These are phyloP conservation scores for Symphodus melops DNA, from an alignment of 2,113 vertebrate genomes.

Conservation along the genomic window DNA sequence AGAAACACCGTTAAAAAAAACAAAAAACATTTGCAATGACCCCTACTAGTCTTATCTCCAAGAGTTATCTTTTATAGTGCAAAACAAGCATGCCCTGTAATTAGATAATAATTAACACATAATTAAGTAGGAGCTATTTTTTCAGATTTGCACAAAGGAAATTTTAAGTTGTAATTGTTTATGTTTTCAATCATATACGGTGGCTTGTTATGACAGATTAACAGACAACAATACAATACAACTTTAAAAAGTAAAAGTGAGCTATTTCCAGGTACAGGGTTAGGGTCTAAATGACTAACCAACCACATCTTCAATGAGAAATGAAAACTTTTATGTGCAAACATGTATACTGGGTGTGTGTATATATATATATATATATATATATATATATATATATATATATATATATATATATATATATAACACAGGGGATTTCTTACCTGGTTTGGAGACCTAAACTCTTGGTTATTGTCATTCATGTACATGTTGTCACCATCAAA, in stretches of 20 bases:
- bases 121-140: not conserved
- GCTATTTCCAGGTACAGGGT: slow-evolving; percentile 5
- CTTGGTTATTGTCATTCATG: slow-evolving; percentile 94
- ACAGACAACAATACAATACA: not conserved
- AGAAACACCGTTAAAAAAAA: not conserved
- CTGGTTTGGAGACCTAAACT: slow-evolving; percentile 93
- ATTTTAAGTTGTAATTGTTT: not conserved
- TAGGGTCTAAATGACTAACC: not conserved
- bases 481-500: slow-evolving; percentile 99
- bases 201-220: not conserved
- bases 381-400: no score
- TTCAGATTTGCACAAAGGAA: not conserved
- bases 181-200: not conserved
- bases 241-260: not conserved
- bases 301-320: not conserved
- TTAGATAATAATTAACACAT: not conserved
- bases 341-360: not conserved
- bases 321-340: slow-evolving; percentile 9
- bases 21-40: not conserved
- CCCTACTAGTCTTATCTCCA: not conserved
- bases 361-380: no score
- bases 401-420: not conserved
- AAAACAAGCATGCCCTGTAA: not conserved
- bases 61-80: not conserved
- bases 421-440: slow-evolving; percentile 77